Percentiles rank a stretch among this genome's conserved stretches.
phyloP scores from a whole-genome alignment of 2,888 invertebrate species.

The Thera britannica region DNA sequence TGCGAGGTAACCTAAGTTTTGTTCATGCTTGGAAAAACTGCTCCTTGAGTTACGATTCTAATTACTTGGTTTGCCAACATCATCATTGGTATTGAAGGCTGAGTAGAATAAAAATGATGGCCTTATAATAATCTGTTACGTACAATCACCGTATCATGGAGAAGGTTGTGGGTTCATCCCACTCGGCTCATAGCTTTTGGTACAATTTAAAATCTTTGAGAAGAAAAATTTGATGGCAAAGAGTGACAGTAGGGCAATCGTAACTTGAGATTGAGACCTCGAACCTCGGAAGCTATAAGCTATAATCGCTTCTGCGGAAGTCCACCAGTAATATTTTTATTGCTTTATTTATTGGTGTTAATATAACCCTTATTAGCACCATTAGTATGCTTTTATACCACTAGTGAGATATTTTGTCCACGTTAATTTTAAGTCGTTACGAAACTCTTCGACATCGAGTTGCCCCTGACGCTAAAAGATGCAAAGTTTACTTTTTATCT shows the following conservation, averaged over 20 bases:
- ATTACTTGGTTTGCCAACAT: constrained; percentile 10
- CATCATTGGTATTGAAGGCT: not conserved
- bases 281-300: not conserved
- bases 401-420: constrained; percentile 2
- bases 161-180: no score
- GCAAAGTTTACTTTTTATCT: no score
- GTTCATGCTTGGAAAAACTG: constrained; percentile 24
- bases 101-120: no score
- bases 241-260: no score
- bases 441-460: not conserved
- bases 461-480: no score
- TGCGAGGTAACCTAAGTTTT: constrained; percentile 29
- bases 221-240: no score
- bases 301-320: no score
- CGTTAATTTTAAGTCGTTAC: not conserved
- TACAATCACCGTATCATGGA: no score
- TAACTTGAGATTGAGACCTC: no score
- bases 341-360: not conserved
- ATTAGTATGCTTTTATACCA: constrained; percentile 3
- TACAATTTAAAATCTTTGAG: no score
- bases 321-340: not conserved
- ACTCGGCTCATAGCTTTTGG: no score
- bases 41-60: constrained; percentile 17
- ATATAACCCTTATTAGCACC: not conserved
- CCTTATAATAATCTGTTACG: no score